These are phyloP conservation scores for Lacanobia oleracea DNA, from an alignment of 2,888 invertebrate species.

Conservation along the genomic window DNA sequence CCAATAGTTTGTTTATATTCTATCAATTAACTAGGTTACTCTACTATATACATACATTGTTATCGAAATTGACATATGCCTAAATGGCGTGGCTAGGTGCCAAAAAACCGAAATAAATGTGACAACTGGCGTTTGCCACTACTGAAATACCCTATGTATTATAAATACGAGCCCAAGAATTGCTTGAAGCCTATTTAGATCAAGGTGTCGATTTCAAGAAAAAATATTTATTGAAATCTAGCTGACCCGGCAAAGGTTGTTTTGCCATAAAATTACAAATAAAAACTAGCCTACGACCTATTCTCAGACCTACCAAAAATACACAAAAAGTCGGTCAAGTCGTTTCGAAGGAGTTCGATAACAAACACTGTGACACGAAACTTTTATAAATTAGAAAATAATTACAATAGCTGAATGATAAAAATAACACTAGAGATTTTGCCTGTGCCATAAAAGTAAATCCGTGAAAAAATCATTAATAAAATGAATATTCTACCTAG, in stretches of 20 bases:
- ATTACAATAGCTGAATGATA: background rate
- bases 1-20: slow-evolving; percentile 54
- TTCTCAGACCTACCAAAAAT: too few species aligned
- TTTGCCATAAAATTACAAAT: too few species aligned
- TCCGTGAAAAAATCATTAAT: background rate
- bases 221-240: slow-evolving; percentile 16
- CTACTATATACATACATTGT: slow-evolving; percentile 44
- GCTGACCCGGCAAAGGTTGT: too few species aligned
- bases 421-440: too few species aligned
- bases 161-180: slow-evolving; percentile 65
- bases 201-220: slow-evolving; percentile 70
- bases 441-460: background rate
- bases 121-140: slow-evolving; percentile 68
- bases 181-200: slow-evolving; percentile 67
- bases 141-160: slow-evolving; percentile 68
- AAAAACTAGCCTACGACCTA: too few species aligned
- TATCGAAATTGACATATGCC: slow-evolving; percentile 73
- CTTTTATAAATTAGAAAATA: slow-evolving; percentile 9
- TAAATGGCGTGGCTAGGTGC: slow-evolving; percentile 75
- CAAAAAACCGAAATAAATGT: slow-evolving; percentile 75
- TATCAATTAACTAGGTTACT: slow-evolving; percentile 52
- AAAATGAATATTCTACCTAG: background rate
- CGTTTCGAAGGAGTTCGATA: too few species aligned
- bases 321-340: too few species aligned
- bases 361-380: too few species aligned